phyloP scores from a whole-genome alignment of 2,888 invertebrate genomes.

The Molorchus minor region DNA sequence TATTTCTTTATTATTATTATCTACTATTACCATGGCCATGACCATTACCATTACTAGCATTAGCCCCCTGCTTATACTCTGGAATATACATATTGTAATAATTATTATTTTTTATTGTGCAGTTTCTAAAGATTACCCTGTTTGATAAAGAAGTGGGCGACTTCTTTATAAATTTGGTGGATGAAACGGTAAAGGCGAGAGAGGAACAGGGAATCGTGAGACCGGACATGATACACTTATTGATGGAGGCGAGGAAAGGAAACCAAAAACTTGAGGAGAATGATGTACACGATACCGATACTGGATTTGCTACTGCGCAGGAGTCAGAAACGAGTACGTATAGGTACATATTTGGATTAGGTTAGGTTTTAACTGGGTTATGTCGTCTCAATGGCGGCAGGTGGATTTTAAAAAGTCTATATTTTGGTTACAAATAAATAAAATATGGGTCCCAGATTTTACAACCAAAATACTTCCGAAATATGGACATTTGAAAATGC shows the following conservation, averaged over 20 bases:
- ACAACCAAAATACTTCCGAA: neutral
- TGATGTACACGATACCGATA: conserved; percentile 36
- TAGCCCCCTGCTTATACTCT: no score
- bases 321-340: conserved; percentile 18
- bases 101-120: conserved; percentile 10
- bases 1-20: no score
- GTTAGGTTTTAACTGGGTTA: no score
- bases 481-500: no score
- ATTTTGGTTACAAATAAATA: no score
- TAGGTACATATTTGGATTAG: no score
- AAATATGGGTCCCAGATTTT: no score
- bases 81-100: neutral
- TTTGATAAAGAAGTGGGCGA: conserved; percentile 33
- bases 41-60: no score
- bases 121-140: conserved; percentile 41
- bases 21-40: no score
- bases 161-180: conserved; percentile 48
- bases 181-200: conserved; percentile 41
- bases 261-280: conserved; percentile 22
- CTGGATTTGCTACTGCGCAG: conserved; percentile 48
- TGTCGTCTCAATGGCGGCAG: no score
- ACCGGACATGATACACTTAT: conserved; percentile 65
- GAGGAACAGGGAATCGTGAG: conserved; percentile 43
- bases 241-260: conserved; percentile 66
- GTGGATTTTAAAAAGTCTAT: no score